Evolutionary conservation across 2,113 vertebrate species (phyloP), one percentile per base, ranked within the genome.

Genomic region (Atlantisia rogersi): DNA sequence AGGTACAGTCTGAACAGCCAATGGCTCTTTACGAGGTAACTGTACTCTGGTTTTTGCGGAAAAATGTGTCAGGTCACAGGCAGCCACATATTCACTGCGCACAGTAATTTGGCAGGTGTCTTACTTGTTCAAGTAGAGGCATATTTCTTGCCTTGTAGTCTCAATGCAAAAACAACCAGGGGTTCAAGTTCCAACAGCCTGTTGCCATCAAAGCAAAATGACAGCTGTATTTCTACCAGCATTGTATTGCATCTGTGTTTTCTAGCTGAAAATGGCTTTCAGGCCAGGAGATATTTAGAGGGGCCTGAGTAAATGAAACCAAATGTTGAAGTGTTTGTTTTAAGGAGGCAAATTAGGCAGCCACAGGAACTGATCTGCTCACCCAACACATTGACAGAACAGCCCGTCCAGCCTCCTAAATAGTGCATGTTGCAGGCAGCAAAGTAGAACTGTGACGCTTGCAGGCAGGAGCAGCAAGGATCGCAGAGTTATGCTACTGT

Each of bases 351-450:
- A 67, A 39, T 39, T 42, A 37, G 53, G 35, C 58, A 50, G 59
- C 24, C 17, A 28, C 40, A 58, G 31, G 16, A 58, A 28, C 19
- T 15, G 48, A 68, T 16, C 35, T 77, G 52, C 14, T 89, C 31
- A 25, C 17, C 44, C 6, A 6, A 0, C 2, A 5, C 6, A 7
- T 8, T 24, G 31, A 46, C 58, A 44, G 25, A 26, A 19, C 39
- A 53, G 39, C 24, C 40, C 22, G 32, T 46, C n/a, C 42, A 70
- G 24, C 7, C 32, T n/a, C 13, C 14, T 2, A 52, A 67, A 15
- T 15, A 28, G 2, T 63, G 31, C 1, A 0, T 12, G 17, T 16
- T 31, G 17, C 16, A 42, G 39, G 26, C 65, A 69, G 65, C 44
- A 28, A 62, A 67, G 53, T 24, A 37, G 17, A 48, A 42, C 67